Evolutionary conservation across 2,888 invertebrate genomes (phyloP), one percentile per base, ranked within the genome.

Genomic region (Hypena proboscidalis): DNA sequence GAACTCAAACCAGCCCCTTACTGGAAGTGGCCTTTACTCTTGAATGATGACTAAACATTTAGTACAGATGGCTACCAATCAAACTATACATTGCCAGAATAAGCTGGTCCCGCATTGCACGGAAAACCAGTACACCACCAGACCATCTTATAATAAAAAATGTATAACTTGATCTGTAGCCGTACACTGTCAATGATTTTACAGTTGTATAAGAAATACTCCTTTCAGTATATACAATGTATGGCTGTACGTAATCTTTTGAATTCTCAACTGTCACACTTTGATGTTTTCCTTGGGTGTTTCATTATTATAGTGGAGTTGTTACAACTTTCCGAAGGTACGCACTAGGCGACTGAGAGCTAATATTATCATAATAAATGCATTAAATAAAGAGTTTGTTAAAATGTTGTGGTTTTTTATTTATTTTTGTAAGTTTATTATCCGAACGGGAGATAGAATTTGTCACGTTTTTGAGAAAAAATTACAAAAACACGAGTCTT

Each of bases 341-440:
- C 88, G 89, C 89, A 87, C 86, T 89, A 90, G 90, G 90, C 89
- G 90, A 90, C 90, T 89, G 90, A 89, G 83, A 90, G 89, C 90
- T 90, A 90, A 89, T 85, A 88, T 83, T 89, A 89, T 86, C 87
- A 86, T 90, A 82, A 85, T 86, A 85, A 89, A 88, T 85, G 89
- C 89, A 88, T 90, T 85, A 85, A 89, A 87, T 87, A 86, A 90
- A 89, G 80, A 83, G 79, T 89, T 90, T 90, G 89, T 90, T 90
- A 90, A 89, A 84, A 80, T 68, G 58, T 70, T 60, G 63, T 45
- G 53, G 69, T 68, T 82, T 80, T 80, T 76, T 72, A 50, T 59
- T 63, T 43, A 7, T 19, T 17, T 19, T 10, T 17, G 6, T 35
- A 32, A 8, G 31, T 23, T 29, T 20, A 10, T 15, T 13, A 23